Percentiles rank a stretch among this genome's conserved stretches.
Conservation (phyloP, 2,888 invertebrate species). For the Drosophila helvetica region DNA sequence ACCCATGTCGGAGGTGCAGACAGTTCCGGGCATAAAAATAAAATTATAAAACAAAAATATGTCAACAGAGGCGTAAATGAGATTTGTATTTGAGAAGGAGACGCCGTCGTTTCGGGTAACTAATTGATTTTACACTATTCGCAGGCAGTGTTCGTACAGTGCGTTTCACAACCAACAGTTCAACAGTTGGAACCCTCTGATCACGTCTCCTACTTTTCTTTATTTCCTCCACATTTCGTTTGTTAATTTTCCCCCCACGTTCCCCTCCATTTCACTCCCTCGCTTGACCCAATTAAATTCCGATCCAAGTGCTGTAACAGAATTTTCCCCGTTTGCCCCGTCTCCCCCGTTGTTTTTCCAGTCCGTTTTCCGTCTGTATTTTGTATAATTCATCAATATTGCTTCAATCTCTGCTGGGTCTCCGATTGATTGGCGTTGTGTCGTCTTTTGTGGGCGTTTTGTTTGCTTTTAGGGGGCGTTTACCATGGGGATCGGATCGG, state of each 20-base stretch:
- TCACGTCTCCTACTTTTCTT: neutral
- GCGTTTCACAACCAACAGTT: neutral
- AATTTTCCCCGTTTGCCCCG: conserved; percentile 29
- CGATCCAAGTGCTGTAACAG: conserved; percentile 60
- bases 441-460: conserved; percentile 47
- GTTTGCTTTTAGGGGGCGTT: conserved; percentile 33
- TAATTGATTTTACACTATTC: conserved; percentile 35
- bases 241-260: conserved; percentile 12
- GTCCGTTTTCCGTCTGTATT: conserved; percentile 8
- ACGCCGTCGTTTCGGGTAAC: conserved; percentile 5
- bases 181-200: neutral
- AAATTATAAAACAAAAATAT: conserved; percentile 54
- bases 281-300: conserved; percentile 43
- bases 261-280: conserved; percentile 34
- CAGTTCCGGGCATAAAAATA: conserved; percentile 52
- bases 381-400: conserved; percentile 68
- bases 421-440: conserved; percentile 42
- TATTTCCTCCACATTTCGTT: conserved; percentile 16
- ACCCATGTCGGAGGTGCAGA: conserved; percentile 49
- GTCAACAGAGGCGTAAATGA: conserved; percentile 59
- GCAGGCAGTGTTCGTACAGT: neutral
- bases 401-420: conserved; percentile 43
- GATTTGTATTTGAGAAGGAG: conserved; percentile 37
- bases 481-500: neutral
- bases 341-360: neutral